Percentiles rank a stretch among this genome's conserved stretches.
Evolutionary conservation across 2,797 vertebrate genomes (phyloP).

Genomic region (Pseudochirops corinnae): DNA sequence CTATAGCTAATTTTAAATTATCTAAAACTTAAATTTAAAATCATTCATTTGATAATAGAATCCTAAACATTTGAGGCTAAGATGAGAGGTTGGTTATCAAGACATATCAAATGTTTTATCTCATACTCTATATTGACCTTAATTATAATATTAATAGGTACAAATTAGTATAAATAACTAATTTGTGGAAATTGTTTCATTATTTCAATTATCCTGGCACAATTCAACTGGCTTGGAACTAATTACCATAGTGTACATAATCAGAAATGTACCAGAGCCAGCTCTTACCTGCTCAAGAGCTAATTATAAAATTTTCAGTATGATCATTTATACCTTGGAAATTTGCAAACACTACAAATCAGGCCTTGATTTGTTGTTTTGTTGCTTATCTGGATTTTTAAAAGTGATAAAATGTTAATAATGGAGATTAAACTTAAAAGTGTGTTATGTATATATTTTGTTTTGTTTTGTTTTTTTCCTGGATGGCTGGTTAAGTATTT

Average conservation of each 20-base stretch:
- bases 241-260: not conserved
- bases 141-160: not conserved
- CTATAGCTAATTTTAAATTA: not conserved
- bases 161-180: not conserved
- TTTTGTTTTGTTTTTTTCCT: not conserved
- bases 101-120: not conserved
- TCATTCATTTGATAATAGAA: not conserved
- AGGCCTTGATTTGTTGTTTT: not conserved
- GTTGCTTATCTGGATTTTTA: not conserved
- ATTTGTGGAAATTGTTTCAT: not conserved
- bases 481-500: not conserved
- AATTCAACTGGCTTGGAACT: not conserved
- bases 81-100: not conserved
- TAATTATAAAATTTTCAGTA: not conserved
- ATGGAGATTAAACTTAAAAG: not conserved
- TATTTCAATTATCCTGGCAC: not conserved
- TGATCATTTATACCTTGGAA: not conserved
- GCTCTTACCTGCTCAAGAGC: not conserved
- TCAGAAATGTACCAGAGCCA: not conserved
- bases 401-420: not conserved
- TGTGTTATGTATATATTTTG: not conserved
- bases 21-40: not conserved
- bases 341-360: not conserved
- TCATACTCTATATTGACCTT: not conserved
- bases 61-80: not conserved